Evolutionary conservation across 2,113 vertebrate species (phyloP).

Genomic region (Ciconia maguari): DNA sequence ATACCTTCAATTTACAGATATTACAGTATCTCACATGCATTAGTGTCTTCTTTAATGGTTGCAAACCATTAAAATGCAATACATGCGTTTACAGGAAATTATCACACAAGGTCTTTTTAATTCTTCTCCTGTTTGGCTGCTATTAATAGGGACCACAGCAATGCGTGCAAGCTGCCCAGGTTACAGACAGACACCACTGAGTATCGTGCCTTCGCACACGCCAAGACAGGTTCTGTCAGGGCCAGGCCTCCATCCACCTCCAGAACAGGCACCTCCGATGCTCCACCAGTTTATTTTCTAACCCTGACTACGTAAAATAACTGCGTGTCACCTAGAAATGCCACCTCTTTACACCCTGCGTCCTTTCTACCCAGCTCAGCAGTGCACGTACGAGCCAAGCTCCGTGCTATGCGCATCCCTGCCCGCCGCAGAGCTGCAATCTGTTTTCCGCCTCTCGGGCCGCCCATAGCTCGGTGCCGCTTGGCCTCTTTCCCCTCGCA

Average conservation of each 20-base stretch:
- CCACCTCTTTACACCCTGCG: background rate
- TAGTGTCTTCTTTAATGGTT: fast-evolving
- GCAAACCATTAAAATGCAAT: background rate
- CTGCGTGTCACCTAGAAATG: background rate
- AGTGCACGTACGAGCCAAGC: background rate
- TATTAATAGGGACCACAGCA: background rate
- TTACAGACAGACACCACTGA: fast-evolving
- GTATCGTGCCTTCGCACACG: fast-evolving
- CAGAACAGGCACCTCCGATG: background rate
- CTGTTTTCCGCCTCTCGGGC: background rate
- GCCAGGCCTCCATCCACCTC: background rate
- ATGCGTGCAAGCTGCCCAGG: fast-evolving
- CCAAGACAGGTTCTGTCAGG: fast-evolving
- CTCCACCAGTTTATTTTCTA: background rate
- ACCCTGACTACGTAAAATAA: background rate
- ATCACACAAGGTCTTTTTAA: background rate
- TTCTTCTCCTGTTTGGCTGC: background rate
- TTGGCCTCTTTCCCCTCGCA: background rate
- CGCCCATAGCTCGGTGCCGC: background rate
- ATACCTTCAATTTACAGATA: background rate
- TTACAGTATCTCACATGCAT: fast-evolving
- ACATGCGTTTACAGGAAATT: fast-evolving
- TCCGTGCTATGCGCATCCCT: background rate
- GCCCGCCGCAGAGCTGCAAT: background rate
- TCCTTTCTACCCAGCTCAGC: background rate